Percentiles rank a stretch among this genome's conserved stretches.
These are phyloP conservation scores for western clawed frog (Xenopus tropicalis) DNA, from an alignment of 2,113 vertebrate genomes.

Conservation along the genomic window DNA sequence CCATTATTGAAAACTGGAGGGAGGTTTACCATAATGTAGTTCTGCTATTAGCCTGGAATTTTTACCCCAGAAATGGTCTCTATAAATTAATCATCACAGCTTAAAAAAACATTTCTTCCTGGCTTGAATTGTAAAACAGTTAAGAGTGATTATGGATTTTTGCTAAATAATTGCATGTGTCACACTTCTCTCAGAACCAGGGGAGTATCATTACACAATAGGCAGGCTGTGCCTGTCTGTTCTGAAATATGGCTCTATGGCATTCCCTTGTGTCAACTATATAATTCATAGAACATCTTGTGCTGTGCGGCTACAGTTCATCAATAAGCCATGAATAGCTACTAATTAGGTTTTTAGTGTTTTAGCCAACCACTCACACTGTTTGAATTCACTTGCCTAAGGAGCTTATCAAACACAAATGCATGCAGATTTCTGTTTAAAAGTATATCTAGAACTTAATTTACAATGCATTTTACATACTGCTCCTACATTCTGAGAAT, in stretches of 20 bases:
- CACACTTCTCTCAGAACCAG: not conserved
- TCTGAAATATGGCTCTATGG: slow-evolving; percentile 17
- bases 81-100: too few relatives aligned
- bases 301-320: slow-evolving; percentile 40
- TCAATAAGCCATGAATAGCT: slow-evolving; percentile 46
- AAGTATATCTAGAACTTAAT: slow-evolving; percentile 28
- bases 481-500: slow-evolving; percentile 19
- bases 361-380: slow-evolving; percentile 34
- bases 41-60: too few relatives aligned
- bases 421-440: slow-evolving; percentile 34
- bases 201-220: slow-evolving; percentile 7
- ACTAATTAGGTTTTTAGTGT: slow-evolving; percentile 43
- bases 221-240: slow-evolving; percentile 22
- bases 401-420: slow-evolving; percentile 37
- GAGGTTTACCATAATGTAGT: too few relatives aligned
- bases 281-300: slow-evolving; percentile 46
- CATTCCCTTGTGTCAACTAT: slow-evolving; percentile 30
- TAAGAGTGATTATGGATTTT: not conserved
- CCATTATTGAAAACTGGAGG: too few relatives aligned
- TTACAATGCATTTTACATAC: slow-evolving; percentile 39
- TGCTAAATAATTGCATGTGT: slow-evolving; percentile 2
- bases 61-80: too few relatives aligned
- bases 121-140: too few relatives aligned
- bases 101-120: too few relatives aligned
- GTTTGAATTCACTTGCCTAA: slow-evolving; percentile 39